Conservation (phyloP, 2,797 vertebrate species). For the Pangasius macronema region DNA sequence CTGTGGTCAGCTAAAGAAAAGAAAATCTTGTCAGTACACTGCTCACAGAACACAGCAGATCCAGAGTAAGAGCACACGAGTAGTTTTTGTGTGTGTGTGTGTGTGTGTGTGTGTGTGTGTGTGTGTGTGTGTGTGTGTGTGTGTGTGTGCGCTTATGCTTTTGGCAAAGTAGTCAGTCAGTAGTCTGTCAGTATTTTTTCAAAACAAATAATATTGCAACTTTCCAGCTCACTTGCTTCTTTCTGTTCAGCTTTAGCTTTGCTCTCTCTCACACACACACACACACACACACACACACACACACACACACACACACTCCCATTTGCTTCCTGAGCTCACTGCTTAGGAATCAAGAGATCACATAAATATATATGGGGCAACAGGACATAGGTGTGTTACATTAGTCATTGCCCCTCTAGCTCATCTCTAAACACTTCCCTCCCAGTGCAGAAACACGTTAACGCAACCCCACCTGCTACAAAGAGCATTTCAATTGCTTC, state of each 20-base stretch:
- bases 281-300: too few species aligned
- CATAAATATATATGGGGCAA: constrained; percentile 16
- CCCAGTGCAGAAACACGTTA: too few species aligned
- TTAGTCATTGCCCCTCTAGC: too few species aligned
- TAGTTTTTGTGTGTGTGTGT: too few species aligned
- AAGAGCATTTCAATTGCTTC: too few species aligned
- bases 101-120: too few species aligned
- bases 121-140: too few species aligned
- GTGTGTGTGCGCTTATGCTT: background rate
- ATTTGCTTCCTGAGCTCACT: background rate
- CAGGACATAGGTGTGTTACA: too few species aligned
- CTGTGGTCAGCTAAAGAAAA: constrained; percentile 14
- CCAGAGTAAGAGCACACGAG: background rate
- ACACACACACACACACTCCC: too few species aligned
- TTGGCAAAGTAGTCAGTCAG: constrained; percentile 8
- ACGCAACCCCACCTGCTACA: too few species aligned
- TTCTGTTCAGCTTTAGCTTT: background rate
- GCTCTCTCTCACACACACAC: too few species aligned
- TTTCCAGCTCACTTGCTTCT: background rate
- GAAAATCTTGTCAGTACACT: background rate
- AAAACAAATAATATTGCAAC: background rate
- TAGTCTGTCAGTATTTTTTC: background rate
- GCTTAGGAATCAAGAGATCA: constrained; percentile 10
- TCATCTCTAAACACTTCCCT: background rate
- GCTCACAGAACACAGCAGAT: background rate